Evolutionary conservation across 2,113 vertebrate species (phyloP).

Genomic region (Ibidorhyncha struthersii): DNA sequence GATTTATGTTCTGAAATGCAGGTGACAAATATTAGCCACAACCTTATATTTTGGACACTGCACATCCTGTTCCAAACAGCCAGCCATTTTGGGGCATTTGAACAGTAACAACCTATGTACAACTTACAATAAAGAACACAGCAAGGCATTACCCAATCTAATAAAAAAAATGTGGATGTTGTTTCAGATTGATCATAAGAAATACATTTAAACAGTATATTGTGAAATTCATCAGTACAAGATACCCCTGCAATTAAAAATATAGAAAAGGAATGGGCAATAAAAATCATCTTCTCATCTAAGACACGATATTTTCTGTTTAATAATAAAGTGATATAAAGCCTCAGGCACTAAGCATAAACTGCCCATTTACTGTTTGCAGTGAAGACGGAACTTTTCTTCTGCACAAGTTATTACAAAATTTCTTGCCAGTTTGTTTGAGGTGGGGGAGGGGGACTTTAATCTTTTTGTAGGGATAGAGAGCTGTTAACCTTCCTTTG

Average conservation of each 20-base stretch:
- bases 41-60: background rate
- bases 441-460: background rate
- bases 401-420: background rate
- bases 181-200: background rate
- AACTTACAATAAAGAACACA: background rate
- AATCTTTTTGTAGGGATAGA: background rate
- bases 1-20: background rate
- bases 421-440: background rate
- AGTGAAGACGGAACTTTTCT: background rate
- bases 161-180: background rate
- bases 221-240: background rate
- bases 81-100: background rate
- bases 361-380: background rate
- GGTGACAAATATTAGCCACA: background rate
- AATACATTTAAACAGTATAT: background rate
- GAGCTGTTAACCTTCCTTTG: background rate
- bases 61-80: background rate
- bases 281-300: background rate
- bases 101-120: background rate
- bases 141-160: background rate
- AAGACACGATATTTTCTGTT: background rate
- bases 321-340: background rate
- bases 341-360: background rate
- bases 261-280: accelerated
- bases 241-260: background rate